Conservation (phyloP, 2,113 vertebrate species). For the Columba livia region DNA sequence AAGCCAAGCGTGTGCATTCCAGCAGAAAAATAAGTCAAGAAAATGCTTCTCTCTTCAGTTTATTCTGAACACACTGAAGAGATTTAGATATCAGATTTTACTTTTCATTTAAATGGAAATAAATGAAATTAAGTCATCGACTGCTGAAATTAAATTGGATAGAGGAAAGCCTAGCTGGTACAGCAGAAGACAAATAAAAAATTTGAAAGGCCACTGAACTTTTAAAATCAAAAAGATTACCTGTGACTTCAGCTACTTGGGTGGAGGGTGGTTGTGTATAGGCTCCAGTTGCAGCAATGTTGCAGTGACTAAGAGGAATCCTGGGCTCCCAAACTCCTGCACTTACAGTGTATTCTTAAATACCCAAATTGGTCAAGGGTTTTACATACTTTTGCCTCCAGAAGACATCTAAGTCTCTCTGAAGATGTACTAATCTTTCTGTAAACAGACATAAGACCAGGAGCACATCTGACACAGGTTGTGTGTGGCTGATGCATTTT, state of each 20-base stretch:
- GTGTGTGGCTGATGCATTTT: background rate
- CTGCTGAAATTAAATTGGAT: background rate
- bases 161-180: background rate
- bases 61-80: background rate
- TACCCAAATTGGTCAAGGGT: background rate
- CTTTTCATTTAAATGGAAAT: conserved; percentile 2
- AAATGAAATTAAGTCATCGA: background rate
- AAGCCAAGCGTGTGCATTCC: background rate
- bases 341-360: background rate
- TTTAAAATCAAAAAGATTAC: background rate
- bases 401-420: background rate
- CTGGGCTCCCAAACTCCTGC: background rate
- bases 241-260: background rate
- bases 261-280: background rate
- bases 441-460: background rate
- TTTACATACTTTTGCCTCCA: background rate
- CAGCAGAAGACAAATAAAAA: background rate
- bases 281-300: background rate
- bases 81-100: background rate
- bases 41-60: background rate
- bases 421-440: background rate
- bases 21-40: background rate
- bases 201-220: background rate
- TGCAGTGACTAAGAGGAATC: background rate
- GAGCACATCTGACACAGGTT: background rate